Evolutionary conservation across 2,797 vertebrate species (phyloP), one percentile per base, ranked within the genome.

Genomic region (Pantherophis alleghaniensis): DNA sequence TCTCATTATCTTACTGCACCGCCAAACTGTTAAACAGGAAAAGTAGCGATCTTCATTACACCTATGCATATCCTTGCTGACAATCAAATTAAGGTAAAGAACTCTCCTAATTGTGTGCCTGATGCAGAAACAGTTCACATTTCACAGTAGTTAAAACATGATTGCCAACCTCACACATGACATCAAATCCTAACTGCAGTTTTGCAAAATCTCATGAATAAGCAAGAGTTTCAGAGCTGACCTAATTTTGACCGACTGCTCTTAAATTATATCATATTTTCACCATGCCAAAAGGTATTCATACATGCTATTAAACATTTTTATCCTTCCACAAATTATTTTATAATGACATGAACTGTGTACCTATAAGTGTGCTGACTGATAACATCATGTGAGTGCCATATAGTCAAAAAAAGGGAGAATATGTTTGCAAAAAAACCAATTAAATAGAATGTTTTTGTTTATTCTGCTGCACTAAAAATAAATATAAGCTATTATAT

Each of bases 51-150:
- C 47, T 61, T 55, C 12, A 2, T 61, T 94, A 91, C 55, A 95
- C 94, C 56, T 5, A 61, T 95, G 56, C 14, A 37, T 20, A 3
- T 2, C 69, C 95, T 94, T 92, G 87, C 16, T 94, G 94, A 94
- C 66, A 95, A 93, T 95, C 91, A 95, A 93, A 96, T 20, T 59
- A 92, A 95, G 42, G 87, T 89, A 95, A 92, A 96, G 92, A 86
- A 94, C 74, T 60, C 88, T 93, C 14, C 94, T 94, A 94, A 90
- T 61, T 22, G 90, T 47, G 55, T 91, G 86, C 90, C 87, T 94
- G 86, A 93, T 92, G 74, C 63, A 95, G 32, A 95, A 92, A 88
- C 92, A 94, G 91, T 94, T 96, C 92, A 94, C 90, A 95, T 88
- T 55, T 94, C 92, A 88, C 83, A 90, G 91, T 95, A 96, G n/a